Evolutionary conservation across 2,797 vertebrate species (phyloP).

Genomic region (Tinamus major): DNA sequence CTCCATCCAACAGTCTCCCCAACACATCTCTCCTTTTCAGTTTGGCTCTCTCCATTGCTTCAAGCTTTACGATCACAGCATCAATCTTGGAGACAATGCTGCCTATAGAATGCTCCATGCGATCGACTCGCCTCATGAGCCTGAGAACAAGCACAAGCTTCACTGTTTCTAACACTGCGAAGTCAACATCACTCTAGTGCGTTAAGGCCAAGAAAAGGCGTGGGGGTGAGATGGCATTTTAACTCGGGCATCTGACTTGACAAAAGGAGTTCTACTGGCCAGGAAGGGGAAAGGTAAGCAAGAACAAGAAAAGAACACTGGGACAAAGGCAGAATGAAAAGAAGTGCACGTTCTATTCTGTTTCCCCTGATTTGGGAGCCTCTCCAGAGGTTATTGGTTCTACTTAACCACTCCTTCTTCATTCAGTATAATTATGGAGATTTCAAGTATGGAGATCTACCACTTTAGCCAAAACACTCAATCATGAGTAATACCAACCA

Average conservation of each 20-base stretch:
- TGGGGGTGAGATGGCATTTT: not conserved
- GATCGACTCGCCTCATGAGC: conserved; percentile 93
- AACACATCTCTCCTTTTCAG: conserved; percentile 93
- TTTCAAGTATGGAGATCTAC: not conserved
- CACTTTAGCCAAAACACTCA: not conserved
- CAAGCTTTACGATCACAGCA: conserved; percentile 95
- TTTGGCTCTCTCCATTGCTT: conserved; percentile 94
- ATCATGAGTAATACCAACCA: not conserved
- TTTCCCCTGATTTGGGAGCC: not conserved
- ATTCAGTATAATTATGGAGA: not conserved
- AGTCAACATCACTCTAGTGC: rapidly evolving
- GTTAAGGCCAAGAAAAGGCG: not conserved
- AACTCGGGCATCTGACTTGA: not conserved
- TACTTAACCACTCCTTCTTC: not conserved
- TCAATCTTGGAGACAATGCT: conserved; percentile 99
- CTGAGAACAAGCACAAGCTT: conserved; percentile 70
- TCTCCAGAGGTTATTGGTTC: not conserved
- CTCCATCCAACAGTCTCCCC: conserved; percentile 90
- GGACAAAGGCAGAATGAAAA: not conserved
- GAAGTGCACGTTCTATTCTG: not conserved
- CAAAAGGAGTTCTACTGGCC: not conserved
- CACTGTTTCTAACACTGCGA: not conserved
- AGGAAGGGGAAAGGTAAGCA: not conserved
- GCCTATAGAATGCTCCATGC: conserved; percentile 98
- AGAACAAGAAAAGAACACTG: not conserved